Base-by-base conservation (phyloP, 2,888 invertebrate genomes). In the Chrysolina oricalcia region DNA sequence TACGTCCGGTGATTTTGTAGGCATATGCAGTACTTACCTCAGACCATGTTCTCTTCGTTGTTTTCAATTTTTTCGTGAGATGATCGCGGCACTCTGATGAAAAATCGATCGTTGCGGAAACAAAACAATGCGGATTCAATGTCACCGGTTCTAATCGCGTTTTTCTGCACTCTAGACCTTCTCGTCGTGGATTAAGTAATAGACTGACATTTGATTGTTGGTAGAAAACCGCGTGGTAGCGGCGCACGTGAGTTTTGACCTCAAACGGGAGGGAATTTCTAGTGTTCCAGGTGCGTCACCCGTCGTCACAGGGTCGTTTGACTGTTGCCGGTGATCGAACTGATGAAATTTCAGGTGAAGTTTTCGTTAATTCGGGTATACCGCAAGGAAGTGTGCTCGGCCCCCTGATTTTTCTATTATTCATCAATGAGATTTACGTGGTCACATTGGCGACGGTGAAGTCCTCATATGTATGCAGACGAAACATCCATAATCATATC, bases 221-320 rank as follows among this genome's bases (percentile, higher is more conserved):
- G 74, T 64, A 40, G 70, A 53, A 74, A 59, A 23, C 75, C 76
- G 75, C 79, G 76, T 77, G 77, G 63, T 70, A 56, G 48, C 35
- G 62, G 64, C 75, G 69, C 77, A 77, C 79, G 77, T 79, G 79
- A 79, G 27, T 68, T 72, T 74, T 74, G 73, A 74, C 72, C 75
- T 72, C 74, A 62, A 67, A 69, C 13, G 27, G 27, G 27, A 23
- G 15, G 17, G 64, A 64, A 21, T 64, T 46, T 48, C 64, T 70
- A 70, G 23, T 56, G 64, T 53, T 56, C 50, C 23, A 23, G 48
- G 17, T 48, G 48, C 10, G 48, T 35, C 35, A 35, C 35, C 17
- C 17, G 21, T 21, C 0, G 13, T 4, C 13, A 53, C 50, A 13
- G 53, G 21, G 11, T 53, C 5, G 53, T 10, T 53, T 53, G 53